Evolutionary conservation across 2,113 vertebrate species (phyloP).

Genomic region (Seriola aureovittata): DNA sequence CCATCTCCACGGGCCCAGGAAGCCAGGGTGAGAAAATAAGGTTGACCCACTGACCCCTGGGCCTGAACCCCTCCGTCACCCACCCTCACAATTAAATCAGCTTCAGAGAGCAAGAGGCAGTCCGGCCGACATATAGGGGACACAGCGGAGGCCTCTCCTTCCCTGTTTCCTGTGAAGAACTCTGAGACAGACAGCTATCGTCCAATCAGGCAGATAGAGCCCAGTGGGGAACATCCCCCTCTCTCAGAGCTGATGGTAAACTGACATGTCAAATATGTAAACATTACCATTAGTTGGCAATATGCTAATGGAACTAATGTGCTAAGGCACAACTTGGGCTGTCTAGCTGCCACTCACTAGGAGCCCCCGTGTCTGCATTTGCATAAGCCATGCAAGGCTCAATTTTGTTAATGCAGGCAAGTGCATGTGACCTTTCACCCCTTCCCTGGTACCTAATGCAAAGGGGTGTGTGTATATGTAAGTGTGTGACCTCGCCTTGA

Average conservation of each 20-base stretch:
- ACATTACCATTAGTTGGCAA: slow-evolving; percentile 81
- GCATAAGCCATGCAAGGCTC: slow-evolving; percentile 80
- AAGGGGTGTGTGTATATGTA: slow-evolving; percentile 65
- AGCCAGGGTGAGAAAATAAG: slow-evolving; percentile 86
- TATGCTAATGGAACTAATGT: slow-evolving; percentile 81
- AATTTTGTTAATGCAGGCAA: slow-evolving; percentile 84
- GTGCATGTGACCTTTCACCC: slow-evolving; percentile 78
- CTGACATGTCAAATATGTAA: slow-evolving; percentile 78
- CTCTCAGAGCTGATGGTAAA: slow-evolving; percentile 66
- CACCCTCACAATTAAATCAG: slow-evolving; percentile 88
- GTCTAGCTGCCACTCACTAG: slow-evolving; percentile 77
- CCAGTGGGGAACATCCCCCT: slow-evolving; percentile 25
- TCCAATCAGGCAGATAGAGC: slow-evolving; percentile 49
- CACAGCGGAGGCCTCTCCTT: slow-evolving; percentile 43
- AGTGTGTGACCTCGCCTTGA: slow-evolving; percentile 72
- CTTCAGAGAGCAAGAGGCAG: slow-evolving; percentile 67
- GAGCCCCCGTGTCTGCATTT: slow-evolving; percentile 75
- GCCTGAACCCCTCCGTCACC: slow-evolving; percentile 83
- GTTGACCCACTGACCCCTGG: slow-evolving; percentile 84
- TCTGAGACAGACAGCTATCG: slow-evolving; percentile 51
- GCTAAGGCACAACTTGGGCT: slow-evolving; percentile 73
- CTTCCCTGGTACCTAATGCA: slow-evolving; percentile 71
- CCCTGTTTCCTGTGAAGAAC: slow-evolving; percentile 64
- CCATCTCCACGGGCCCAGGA: slow-evolving; percentile 81
- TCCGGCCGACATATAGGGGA: slow-evolving; percentile 56